Base-by-base conservation (phyloP, 2,888 invertebrate genomes). In the Agriopis marginaria region DNA sequence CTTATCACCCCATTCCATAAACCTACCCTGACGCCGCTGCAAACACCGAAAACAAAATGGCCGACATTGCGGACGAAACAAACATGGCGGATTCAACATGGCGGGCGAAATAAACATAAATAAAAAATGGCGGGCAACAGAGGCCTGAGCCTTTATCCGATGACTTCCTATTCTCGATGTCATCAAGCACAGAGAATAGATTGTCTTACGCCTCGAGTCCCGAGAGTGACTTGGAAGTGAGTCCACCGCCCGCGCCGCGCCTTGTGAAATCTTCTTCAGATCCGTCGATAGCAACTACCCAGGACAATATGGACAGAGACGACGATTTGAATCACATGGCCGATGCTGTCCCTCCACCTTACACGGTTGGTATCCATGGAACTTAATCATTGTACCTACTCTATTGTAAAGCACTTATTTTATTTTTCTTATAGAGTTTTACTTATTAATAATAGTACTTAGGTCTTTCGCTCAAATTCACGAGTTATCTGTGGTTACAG, bases 81-180 rank as follows among this genome's bases (percentile, higher is more conserved):
- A 83, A 87, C 84, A 85, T 84, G 87, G 84, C 84, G 82, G 85
- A 87, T 72, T 76, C 72, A 77, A 69, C 67, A 66, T 80, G 82
- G 80, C 81, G 75, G 78, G 74, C 67, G 10, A 53, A 53, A 53
- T 51, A 81, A 84, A 83, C 82, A 82, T 79, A 81, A 76, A 87
- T 70, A 78, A 74, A 77, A 74, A 72, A 72, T 75, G 72, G 70
- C 79, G 78, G 79, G 60, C 68, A 79, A 83, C 95, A 99, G 98
- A 98, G 99, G 89, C 98, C 98, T 90, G 98, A 99, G 94, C 98
- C 98, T 90, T 96, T 99, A 90, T 98, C 98, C 85, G 99, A 99
- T 94, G 99, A 99, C 96, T 99, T 99, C 96, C 97, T 99, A 88
- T 99, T 99, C 96, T 99, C 99, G 88, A 99, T 99, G 99, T 98